Evolutionary conservation across 64 coral and sea anemone genomes (phyloP).

Genomic region (Platygyra sinensis): DNA sequence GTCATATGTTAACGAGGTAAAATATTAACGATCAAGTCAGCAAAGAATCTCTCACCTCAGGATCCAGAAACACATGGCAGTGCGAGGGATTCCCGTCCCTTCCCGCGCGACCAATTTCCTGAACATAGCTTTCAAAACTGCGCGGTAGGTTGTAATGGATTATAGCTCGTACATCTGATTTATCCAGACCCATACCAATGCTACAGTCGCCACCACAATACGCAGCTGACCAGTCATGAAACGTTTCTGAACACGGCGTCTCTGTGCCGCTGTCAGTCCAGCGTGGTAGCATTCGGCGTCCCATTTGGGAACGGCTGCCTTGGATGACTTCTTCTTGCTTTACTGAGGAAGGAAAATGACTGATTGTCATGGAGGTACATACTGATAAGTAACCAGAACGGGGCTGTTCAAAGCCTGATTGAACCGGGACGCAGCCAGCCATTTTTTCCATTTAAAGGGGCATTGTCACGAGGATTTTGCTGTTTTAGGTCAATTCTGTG

Average conservation of each 20-base stretch:
- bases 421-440: no score
- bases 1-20: no score
- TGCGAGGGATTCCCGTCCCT: conserved; percentile 89
- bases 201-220: conserved; percentile 92
- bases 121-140: conserved; percentile 99
- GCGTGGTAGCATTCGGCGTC: conserved; percentile 97
- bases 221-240: conserved; percentile 95
- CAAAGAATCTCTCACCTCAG: conserved; percentile 53
- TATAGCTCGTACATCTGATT: conserved; percentile 93
- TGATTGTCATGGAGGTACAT: background rate
- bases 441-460: no score
- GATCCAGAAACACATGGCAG: conserved; percentile 93
- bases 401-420: no score
- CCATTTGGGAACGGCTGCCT: conserved; percentile 64
- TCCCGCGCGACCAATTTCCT: conserved; percentile 95
- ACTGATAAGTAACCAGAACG: no score
- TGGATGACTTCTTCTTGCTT: conserved; percentile 48
- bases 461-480: no score
- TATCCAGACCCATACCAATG: conserved; percentile 98
- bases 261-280: conserved; percentile 81
- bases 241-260: conserved; percentile 90
- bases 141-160: conserved; percentile 96
- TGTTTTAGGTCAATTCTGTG: no score
- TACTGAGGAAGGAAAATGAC: background rate
- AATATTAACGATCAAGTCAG: no score